Evolutionary conservation across 2,888 invertebrate genomes (phyloP).

Genomic region (Spicauda simplicius): DNA sequence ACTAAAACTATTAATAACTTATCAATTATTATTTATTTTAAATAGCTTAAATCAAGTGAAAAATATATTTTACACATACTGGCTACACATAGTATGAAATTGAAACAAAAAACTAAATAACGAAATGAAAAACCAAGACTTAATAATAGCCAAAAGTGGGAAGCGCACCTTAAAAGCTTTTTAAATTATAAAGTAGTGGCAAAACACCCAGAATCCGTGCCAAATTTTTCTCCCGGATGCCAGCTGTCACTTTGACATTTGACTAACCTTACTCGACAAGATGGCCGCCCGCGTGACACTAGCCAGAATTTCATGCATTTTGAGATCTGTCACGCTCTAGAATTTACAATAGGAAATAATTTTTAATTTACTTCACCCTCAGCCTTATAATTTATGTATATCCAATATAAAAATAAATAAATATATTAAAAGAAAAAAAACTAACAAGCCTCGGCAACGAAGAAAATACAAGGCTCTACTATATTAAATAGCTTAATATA

Average conservation of each 20-base stretch:
- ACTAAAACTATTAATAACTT: neutral
- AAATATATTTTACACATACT: neutral
- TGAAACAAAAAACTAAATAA: slow-evolving; percentile 4
- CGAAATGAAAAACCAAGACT: slow-evolving; percentile 42
- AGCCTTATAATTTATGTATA: slow-evolving; percentile 6
- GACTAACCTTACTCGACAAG: slow-evolving; percentile 78
- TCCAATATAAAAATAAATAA: slow-evolving; percentile 2
- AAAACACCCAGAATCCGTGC: slow-evolving; percentile 36
- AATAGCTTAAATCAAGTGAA: neutral
- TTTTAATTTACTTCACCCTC: slow-evolving; percentile 30
- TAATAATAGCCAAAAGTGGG: slow-evolving; percentile 18
- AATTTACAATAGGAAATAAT: slow-evolving; percentile 61
- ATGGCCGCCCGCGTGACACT: slow-evolving; percentile 71
- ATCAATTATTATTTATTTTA: neutral
- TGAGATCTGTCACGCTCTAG: slow-evolving; percentile 81
- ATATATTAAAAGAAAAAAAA: slow-evolving; percentile 2
- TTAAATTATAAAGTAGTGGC: slow-evolving; percentile 21
- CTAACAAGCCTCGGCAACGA: slow-evolving; percentile 23
- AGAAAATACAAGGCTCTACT: slow-evolving; percentile 26
- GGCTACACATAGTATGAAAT: neutral
- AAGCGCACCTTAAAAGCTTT: slow-evolving; percentile 35
- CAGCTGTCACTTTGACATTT: slow-evolving; percentile 61
- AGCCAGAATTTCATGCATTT: slow-evolving; percentile 77
- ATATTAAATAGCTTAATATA: neutral
- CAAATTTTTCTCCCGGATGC: slow-evolving; percentile 30